phyloP scores from a whole-genome alignment of 2,113 vertebrate genomes.

The Tapirus terrestris region DNA sequence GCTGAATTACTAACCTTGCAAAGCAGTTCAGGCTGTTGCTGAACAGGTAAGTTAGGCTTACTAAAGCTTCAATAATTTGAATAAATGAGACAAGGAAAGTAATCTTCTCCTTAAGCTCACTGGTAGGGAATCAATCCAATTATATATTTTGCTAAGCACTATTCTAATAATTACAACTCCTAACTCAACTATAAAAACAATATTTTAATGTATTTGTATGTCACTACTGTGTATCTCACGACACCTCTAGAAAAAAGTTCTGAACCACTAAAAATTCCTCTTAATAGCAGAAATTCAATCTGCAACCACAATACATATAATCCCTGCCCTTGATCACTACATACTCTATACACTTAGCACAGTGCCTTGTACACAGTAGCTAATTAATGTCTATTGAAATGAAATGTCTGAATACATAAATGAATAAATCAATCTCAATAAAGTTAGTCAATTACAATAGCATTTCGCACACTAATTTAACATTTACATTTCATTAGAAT shows the following conservation, averaged over 20 bases:
- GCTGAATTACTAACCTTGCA: background rate
- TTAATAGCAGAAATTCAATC: constrained; percentile 43
- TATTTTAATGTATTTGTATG: background rate
- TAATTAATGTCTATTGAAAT: constrained; percentile 37
- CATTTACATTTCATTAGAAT: constrained; percentile 30
- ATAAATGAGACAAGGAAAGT: background rate
- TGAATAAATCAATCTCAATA: background rate
- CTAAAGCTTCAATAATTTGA: constrained; percentile 14
- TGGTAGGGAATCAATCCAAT: background rate
- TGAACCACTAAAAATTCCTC: constrained; percentile 33
- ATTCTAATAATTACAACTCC: constrained; percentile 8
- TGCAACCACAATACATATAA: background rate
- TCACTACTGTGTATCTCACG: background rate
- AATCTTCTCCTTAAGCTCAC: background rate
- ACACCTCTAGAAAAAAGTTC: background rate
- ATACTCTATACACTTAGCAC: background rate
- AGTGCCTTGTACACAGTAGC: background rate
- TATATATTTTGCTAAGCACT: background rate
- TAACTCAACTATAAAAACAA: constrained; percentile 37
- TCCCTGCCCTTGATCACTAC: background rate
- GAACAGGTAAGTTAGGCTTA: background rate
- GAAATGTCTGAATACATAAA: constrained; percentile 26
- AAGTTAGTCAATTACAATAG: constrained; percentile 14
- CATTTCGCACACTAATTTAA: constrained; percentile 46
- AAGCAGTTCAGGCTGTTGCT: background rate